Base-by-base conservation (phyloP, 2,113 vertebrate genomes). In the Cebidichthys violaceus region DNA sequence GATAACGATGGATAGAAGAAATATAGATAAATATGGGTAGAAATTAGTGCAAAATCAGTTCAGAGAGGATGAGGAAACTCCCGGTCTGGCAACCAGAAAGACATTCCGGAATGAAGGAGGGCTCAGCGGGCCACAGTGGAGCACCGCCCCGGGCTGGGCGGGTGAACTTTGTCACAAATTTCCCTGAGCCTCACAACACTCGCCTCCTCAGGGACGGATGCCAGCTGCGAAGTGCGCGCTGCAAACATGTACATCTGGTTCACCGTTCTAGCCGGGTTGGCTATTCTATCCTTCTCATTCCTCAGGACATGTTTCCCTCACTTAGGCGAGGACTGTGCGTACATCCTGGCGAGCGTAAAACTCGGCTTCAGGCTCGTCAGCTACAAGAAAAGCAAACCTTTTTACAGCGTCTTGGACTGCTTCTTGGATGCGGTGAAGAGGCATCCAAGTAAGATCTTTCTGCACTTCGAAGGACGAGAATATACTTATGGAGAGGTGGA, bases 331-430 rank as follows among this genome's bases (percentile, higher is more conserved):
- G 96, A 97, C 64, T 79, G 79, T 18, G 15, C 9, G 0, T 94
- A 91, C 60, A 88, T 92, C 0, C 68, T 93, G 39, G 72, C 37
- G 57, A 69, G 41, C 35, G 0, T 93, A 0, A n/a, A 4, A 2
- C 69, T 85, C 0, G 90, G 83, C 15, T 1, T 75, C 20, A 84
- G 83, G 14, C n/a, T 94, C 17, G 0, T 57, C 1, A 68, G 11
- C 9, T 93, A 91, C 83, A 89, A 90, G 69, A 89, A 50, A 22
- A 29, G 24, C 33, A 86, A 66, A 1, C 94, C 94, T 0, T 93
- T 95, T 22, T 94, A 95, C 86, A 93, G 92, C 79, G 65, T 96
- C n/a, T 9, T 96, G 82, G 96, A 96, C 79, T 31, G 89, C 2
- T 96, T 96, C 87, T 43, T 94, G 87, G 90, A 93, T 2, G 76